phyloP scores from a whole-genome alignment of 1,140 invertebrate species.

The Solen grandis region DNA sequence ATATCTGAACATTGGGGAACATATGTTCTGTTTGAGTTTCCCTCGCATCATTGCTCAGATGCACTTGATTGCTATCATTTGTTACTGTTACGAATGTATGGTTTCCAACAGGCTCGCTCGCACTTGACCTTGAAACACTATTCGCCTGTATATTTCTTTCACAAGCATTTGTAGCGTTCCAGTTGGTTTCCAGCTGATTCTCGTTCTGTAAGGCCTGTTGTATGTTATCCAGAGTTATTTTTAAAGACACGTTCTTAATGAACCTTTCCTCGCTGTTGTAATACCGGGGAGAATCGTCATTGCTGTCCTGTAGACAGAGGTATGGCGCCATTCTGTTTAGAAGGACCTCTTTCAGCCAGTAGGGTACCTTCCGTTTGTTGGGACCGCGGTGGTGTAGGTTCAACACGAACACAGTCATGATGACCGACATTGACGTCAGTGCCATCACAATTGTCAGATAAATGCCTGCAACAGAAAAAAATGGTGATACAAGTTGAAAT shows the following conservation, averaged over 20 bases:
- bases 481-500: background rate
- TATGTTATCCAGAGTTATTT: conserved; percentile 76
- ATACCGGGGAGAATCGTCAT: background rate
- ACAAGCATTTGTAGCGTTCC: background rate
- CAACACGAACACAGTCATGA: conserved; percentile 81
- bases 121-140: background rate
- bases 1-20: background rate
- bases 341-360: conserved; percentile 70
- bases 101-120: background rate
- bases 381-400: conserved; percentile 81
- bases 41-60: background rate
- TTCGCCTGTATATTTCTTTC: background rate
- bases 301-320: conserved; percentile 30
- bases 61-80: background rate
- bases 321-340: conserved; percentile 52
- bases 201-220: conserved; percentile 76
- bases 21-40: background rate
- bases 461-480: conserved; percentile 75
- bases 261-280: conserved; percentile 50
- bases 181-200: conserved; percentile 64
- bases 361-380: conserved; percentile 74
- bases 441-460: conserved; percentile 81
- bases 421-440: conserved; percentile 81
- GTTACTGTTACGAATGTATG: background rate
- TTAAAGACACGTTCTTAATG: conserved; percentile 70